Base-by-base conservation (phyloP, 2,797 vertebrate genomes). In the Pseudochaenichthys georgianus region DNA sequence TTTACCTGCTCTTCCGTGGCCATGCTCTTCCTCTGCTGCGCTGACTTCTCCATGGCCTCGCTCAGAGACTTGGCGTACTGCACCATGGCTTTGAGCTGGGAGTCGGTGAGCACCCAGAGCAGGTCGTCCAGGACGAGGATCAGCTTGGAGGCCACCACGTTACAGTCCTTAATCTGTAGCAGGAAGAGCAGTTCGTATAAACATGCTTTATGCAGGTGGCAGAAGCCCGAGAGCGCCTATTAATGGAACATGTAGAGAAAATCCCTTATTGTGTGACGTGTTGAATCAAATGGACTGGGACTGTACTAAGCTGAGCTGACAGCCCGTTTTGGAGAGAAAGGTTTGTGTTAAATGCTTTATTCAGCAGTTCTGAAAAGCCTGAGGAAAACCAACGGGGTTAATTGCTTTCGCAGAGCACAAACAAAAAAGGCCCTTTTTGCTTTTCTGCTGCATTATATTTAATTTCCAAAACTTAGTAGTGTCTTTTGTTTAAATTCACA, bases 11-110 rank as follows among this genome's bases (percentile, higher is more conserved):
- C 94, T 82, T 99, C 97, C 9, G 96, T 94, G 88, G 97, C 97
- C 95, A 97, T 95, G 88, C 96, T 99, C 92, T 99, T 99, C 87
- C 98, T 97, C 88, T 99, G 98, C 81, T 98, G 96, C 5, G 97
- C 95, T 12, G 98, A 99, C 86, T 96, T 99, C 90, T 99, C 98
- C 96, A 99, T 99, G 80, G 96, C 97, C 94, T 99, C 98, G 64
- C 98, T 98, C 58, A 99, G 96, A 78, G 98, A 99, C 92, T 99
- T 99, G 80, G 98, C 98, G 75, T 99, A 99, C 62, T 99, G 98
- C 70, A 99, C 97, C 98, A 99, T 99, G 79, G 98, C 98, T 93
- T 99, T 99, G 83, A 99, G 93, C 87, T 99, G 98, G 11, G 98
- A 99, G 94, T 99, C 98, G 0, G 98, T 99, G 93, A 99, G 95